Conservation (phyloP, 2,888 invertebrate genomes). For the Drosophila eohydei region DNA sequence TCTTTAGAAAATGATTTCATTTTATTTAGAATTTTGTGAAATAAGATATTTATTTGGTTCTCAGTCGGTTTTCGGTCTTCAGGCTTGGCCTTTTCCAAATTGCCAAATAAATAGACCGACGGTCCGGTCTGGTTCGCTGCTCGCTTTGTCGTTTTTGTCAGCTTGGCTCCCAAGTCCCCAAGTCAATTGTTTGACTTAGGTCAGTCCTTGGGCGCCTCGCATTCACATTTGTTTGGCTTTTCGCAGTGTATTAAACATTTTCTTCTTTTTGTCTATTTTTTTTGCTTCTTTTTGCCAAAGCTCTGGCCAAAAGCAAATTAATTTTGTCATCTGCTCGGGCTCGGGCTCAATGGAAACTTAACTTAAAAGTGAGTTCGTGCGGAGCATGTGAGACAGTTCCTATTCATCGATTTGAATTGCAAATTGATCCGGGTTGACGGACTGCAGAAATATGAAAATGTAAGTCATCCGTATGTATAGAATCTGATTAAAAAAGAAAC, state of each 20-base stretch:
- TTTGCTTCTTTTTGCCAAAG: not conserved
- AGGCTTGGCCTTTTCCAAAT: slow-evolving; percentile 66
- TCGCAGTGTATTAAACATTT: slow-evolving; percentile 37
- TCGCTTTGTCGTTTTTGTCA: slow-evolving; percentile 37
- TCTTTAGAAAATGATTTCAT: slow-evolving; percentile 68
- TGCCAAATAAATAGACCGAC: slow-evolving; percentile 75
- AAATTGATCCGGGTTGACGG: slow-evolving; percentile 17
- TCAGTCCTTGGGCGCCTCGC: slow-evolving; percentile 45
- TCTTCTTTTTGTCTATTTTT: not conserved
- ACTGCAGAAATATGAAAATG: slow-evolving; percentile 20
- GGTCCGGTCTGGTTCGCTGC: slow-evolving; percentile 22
- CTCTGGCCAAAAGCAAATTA: slow-evolving; percentile 42
- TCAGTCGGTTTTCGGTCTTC: slow-evolving; percentile 47
- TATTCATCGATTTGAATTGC: slow-evolving; percentile 24
- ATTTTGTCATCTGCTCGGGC: slow-evolving; percentile 50
- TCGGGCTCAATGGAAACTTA: slow-evolving; percentile 31
- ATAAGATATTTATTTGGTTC: slow-evolving; percentile 80
- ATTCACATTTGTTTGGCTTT: slow-evolving; percentile 39
- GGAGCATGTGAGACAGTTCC: slow-evolving; percentile 21
- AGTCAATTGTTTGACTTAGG: slow-evolving; percentile 51
- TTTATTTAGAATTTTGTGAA: slow-evolving; percentile 71
- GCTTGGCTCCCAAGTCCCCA: slow-evolving; percentile 23
- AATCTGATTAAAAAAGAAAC: slow-evolving; percentile 26
- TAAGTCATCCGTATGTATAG: not conserved
- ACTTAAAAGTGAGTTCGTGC: slow-evolving; percentile 14